Evolutionary conservation across 2,113 vertebrate species (phyloP).

Genomic region (Nestor notabilis): DNA sequence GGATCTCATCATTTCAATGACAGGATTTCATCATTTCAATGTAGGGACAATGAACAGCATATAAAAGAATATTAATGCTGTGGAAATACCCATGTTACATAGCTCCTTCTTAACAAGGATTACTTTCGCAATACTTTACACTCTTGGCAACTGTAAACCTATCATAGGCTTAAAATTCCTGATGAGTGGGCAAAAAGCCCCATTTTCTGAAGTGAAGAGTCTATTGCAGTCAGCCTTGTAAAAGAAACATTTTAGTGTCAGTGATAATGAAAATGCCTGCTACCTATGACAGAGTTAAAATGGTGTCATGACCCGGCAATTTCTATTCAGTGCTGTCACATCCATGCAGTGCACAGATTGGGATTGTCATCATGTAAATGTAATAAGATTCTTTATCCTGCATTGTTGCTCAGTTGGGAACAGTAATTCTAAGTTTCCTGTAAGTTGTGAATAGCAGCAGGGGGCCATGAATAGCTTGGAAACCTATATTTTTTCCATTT

Average conservation of each 20-base stretch:
- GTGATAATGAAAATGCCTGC: constrained; percentile 58
- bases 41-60: background rate
- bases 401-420: constrained; percentile 39
- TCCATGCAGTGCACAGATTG: background rate
- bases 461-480: constrained; percentile 71
- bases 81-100: background rate
- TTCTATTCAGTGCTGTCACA: constrained; percentile 56
- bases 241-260: constrained; percentile 53
- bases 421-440: background rate
- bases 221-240: constrained; percentile 33
- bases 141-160: constrained; percentile 14
- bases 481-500: constrained; percentile 77
- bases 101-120: constrained; percentile 18
- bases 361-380: constrained; percentile 46
- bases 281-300: constrained; percentile 63
- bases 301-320: constrained; percentile 59
- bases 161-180: constrained; percentile 45
- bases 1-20: background rate
- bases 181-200: background rate
- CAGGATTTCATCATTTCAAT: background rate
- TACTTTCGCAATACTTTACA: constrained; percentile 15
- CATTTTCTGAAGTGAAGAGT: constrained; percentile 35
- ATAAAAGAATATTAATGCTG: constrained; percentile 25
- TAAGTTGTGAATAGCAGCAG: constrained; percentile 46
- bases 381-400: constrained; percentile 35